Conservation (phyloP, 2,113 vertebrate genomes). For the Rhinogobius similis region DNA sequence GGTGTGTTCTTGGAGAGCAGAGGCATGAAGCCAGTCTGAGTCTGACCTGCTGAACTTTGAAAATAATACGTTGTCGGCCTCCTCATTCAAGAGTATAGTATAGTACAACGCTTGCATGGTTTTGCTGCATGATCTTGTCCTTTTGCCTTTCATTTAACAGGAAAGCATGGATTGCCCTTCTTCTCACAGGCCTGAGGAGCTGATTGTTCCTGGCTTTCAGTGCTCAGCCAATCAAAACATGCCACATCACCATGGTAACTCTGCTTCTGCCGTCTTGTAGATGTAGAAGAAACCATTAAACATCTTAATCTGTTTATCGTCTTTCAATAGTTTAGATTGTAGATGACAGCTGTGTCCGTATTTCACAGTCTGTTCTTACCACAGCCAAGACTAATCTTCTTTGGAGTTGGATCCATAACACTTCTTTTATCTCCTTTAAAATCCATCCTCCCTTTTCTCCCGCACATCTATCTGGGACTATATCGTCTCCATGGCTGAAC, state of each 20-base stretch:
- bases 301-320: background rate
- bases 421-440: constrained; percentile 39
- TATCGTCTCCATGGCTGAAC: constrained; percentile 23
- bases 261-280: constrained; percentile 11
- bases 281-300: background rate
- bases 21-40: constrained; percentile 15
- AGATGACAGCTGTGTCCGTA: constrained; percentile 8
- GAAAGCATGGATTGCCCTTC: constrained; percentile 87
- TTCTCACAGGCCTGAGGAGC: constrained; percentile 74
- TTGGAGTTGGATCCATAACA: constrained; percentile 13
- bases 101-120: constrained; percentile 7
- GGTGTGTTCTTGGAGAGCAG: constrained; percentile 45
- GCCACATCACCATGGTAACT: constrained; percentile 85
- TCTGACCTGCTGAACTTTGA: constrained; percentile 30
- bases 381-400: constrained; percentile 13
- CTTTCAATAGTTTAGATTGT: background rate
- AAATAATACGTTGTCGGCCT: constrained; percentile 7
- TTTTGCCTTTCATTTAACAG: constrained; percentile 68
- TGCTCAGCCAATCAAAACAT: constrained; percentile 75
- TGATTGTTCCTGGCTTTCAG: constrained; percentile 81
- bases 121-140: constrained; percentile 4
- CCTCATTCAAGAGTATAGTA: constrained; percentile 27
- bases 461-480: constrained; percentile 35
- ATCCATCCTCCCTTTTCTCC: background rate
- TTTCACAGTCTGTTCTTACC: constrained; percentile 12